These are phyloP conservation scores for Danio jaintianensis DNA, from an alignment of 2,797 vertebrate species.

Conservation along the genomic window DNA sequence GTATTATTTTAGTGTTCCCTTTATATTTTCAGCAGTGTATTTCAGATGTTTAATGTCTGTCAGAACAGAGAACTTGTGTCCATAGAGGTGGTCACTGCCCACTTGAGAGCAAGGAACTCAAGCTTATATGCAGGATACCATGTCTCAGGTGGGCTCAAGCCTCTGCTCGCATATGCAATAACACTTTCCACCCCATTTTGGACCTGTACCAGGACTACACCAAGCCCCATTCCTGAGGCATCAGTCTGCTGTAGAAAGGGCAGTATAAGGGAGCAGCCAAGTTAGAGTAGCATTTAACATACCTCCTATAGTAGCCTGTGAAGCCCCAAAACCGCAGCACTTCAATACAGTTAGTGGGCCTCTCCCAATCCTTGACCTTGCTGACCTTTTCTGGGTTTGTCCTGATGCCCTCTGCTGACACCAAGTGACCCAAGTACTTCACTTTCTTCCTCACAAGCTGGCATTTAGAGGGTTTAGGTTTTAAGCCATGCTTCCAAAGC, in stretches of 20 bases:
- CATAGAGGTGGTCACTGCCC: constrained; percentile 57
- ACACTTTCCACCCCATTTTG: background rate
- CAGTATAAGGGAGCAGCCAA: background rate
- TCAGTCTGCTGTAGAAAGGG: background rate
- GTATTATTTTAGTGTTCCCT: too few species aligned
- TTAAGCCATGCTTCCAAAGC: background rate
- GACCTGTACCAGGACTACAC: background rate
- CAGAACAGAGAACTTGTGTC: constrained; percentile 44
- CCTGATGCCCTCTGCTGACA: constrained; percentile 23
- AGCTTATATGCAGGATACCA: too few species aligned
- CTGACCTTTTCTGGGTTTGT: constrained; percentile 26
- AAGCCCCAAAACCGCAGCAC: background rate
- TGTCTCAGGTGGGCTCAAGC: background rate
- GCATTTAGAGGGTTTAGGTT: constrained; percentile 21
- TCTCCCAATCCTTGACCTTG: constrained; percentile 24
- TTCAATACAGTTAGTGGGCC: background rate
- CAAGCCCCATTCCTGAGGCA: background rate
- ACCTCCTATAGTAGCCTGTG: background rate
- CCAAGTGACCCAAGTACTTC: too few species aligned
- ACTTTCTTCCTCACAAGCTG: background rate
- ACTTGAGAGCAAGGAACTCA: too few species aligned
- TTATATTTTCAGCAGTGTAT: too few species aligned
- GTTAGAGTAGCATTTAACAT: background rate
- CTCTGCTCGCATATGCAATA: too few species aligned
- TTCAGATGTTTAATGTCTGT: too few species aligned